Evolutionary conservation across 2,797 vertebrate genomes (phyloP).

Genomic region (Helostoma temminkii): DNA sequence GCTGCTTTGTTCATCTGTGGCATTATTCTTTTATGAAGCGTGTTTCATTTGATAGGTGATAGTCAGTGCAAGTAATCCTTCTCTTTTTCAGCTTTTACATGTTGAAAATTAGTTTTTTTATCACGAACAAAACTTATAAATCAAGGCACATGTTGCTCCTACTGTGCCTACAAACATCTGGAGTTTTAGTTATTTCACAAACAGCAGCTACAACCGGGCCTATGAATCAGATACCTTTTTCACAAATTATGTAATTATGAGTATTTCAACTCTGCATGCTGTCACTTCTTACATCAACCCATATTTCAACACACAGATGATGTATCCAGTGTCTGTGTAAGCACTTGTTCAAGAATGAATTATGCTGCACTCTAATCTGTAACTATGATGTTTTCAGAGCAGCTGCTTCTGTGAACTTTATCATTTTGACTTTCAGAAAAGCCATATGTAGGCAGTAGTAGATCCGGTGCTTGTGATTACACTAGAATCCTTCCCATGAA

Average conservation of each 20-base stretch:
- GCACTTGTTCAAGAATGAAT: constrained; percentile 18
- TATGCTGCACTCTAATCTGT: background rate
- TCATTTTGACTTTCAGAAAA: constrained; percentile 56
- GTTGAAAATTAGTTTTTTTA: background rate
- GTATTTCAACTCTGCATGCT: background rate
- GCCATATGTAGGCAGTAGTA: constrained; percentile 30
- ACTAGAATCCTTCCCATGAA: constrained; percentile 24
- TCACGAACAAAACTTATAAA: background rate
- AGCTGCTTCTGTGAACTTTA: constrained; percentile 57
- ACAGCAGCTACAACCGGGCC: background rate
- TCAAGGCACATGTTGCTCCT: background rate
- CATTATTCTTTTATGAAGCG: constrained; percentile 5
- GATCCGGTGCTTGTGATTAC: constrained; percentile 24
- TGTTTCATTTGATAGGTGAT: background rate
- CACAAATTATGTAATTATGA: background rate
- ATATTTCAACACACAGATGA: constrained; percentile 18
- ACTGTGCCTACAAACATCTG: background rate
- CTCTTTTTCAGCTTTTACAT: constrained; percentile 8
- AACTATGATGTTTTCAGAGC: constrained; percentile 13
- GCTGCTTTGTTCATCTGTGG: constrained; percentile 22
- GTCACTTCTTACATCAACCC: constrained; percentile 10
- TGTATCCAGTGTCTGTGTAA: constrained; percentile 5
- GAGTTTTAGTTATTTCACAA: constrained; percentile 1
- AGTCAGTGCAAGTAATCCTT: background rate
- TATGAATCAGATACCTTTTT: background rate